phyloP scores from a whole-genome alignment of 2,797 vertebrate species.

The Argentina silus region DNA sequence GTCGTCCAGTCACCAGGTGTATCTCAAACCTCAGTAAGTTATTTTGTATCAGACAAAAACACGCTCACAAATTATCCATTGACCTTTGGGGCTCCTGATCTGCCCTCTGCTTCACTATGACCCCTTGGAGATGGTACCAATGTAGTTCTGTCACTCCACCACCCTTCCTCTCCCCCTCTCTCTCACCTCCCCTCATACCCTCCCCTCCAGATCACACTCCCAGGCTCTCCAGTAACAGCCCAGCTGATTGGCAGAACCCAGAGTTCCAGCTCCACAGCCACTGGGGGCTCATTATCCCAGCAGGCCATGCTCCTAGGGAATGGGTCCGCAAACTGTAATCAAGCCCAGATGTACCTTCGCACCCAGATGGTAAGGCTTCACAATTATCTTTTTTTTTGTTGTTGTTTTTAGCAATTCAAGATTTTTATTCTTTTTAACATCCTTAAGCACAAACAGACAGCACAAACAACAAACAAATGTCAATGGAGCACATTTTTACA shows the following conservation, averaged over 20 bases:
- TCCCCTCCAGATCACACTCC: slow-evolving; percentile 84
- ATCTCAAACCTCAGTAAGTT: slow-evolving; percentile 85
- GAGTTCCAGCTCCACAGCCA: slow-evolving; percentile 84
- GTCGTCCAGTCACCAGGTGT: slow-evolving; percentile 84
- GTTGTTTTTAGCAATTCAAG: no score
- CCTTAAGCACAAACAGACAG: no score
- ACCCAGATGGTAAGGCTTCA: slow-evolving; percentile 88
- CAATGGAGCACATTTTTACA: no score
- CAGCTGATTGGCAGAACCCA: slow-evolving; percentile 89
- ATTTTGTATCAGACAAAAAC: not conserved
- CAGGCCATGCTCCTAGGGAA: slow-evolving; percentile 92
- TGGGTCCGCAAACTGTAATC: slow-evolving; percentile 88
- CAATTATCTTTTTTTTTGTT: not conserved
- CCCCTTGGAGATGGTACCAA: no score
- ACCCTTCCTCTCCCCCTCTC: not conserved
- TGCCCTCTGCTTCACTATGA: no score
- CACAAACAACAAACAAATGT: no score
- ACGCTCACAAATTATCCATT: no score
- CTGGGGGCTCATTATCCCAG: slow-evolving; percentile 83
- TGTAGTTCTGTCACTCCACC: no score
- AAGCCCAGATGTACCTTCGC: slow-evolving; percentile 95
- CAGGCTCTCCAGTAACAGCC: slow-evolving; percentile 86
- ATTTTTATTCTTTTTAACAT: no score
- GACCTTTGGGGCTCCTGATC: no score
- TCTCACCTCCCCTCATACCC: not conserved